Evolutionary conservation across 2,113 vertebrate genomes (phyloP).

Genomic region (Pituophis catenifer): DNA sequence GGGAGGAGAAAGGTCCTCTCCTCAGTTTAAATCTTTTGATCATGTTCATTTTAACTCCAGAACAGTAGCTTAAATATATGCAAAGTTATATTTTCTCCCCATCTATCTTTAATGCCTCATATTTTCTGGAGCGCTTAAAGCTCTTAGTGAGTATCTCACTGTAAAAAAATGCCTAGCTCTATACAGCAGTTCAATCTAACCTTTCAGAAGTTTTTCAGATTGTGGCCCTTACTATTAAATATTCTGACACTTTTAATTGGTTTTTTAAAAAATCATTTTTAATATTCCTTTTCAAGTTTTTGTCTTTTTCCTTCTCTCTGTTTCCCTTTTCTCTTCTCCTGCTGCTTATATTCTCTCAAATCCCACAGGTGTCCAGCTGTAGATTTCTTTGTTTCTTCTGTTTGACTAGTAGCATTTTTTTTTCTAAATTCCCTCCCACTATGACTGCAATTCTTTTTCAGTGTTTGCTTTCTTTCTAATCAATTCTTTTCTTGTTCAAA

Average conservation of each 20-base stretch:
- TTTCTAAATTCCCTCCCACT: conserved; percentile 35
- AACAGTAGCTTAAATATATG: background rate
- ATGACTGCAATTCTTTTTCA: conserved; percentile 44
- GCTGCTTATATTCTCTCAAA: conserved; percentile 63
- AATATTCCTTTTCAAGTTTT: conserved; percentile 56
- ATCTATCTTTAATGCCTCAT: background rate
- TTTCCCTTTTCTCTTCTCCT: conserved; percentile 57
- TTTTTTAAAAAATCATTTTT: conserved; percentile 58
- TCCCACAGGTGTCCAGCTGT: conserved; percentile 59
- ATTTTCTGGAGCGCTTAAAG: background rate
- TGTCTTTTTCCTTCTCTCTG: conserved; percentile 37
- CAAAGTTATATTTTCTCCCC: conserved; percentile 24
- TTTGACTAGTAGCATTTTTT: conserved; percentile 55
- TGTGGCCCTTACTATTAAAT: conserved; percentile 51
- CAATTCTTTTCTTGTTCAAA: conserved; percentile 62
- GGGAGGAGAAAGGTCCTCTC: background rate
- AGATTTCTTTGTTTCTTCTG: conserved; percentile 63
- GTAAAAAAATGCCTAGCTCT: conserved; percentile 35
- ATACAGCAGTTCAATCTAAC: conserved; percentile 37
- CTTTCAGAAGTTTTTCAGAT: conserved; percentile 61
- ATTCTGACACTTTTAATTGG: conserved; percentile 46
- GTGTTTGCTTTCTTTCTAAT: conserved; percentile 56
- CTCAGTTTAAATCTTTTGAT: conserved; percentile 10
- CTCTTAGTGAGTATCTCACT: conserved; percentile 50
- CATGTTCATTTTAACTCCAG: conserved; percentile 25